Conservation (phyloP, 2,797 vertebrate genomes). For the Oreortyx pictus region DNA sequence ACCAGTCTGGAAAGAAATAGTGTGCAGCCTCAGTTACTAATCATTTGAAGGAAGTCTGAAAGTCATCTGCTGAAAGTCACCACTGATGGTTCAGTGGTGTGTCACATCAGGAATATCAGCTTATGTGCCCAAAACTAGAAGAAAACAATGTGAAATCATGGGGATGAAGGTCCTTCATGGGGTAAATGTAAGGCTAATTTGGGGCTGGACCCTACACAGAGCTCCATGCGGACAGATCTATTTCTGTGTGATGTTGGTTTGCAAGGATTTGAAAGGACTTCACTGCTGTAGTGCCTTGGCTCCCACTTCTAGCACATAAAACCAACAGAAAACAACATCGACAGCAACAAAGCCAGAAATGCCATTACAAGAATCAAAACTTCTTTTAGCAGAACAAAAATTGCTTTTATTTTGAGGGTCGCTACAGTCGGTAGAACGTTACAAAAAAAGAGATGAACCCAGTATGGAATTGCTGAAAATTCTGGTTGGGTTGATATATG, state of each 20-base stretch:
- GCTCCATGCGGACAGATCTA: not conserved
- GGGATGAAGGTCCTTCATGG: not conserved
- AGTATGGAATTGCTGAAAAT: slow-evolving; percentile 41
- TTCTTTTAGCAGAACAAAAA: slow-evolving; percentile 9
- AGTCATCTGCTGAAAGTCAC: slow-evolving; percentile 11
- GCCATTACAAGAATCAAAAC: slow-evolving; percentile 21
- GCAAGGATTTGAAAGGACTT: not conserved
- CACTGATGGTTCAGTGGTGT: not conserved
- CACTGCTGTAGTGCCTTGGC: not conserved
- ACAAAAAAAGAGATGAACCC: slow-evolving; percentile 32
- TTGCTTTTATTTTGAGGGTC: slow-evolving; percentile 47
- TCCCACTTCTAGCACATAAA: not conserved
- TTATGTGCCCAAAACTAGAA: not conserved
- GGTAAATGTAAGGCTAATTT: not conserved
- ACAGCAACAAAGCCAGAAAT: not conserved
- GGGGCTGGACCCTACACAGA: fast-evolving
- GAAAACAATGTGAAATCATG: not conserved
- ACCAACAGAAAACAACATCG: not conserved
- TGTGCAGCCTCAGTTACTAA: not conserved
- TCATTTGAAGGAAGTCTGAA: slow-evolving; percentile 1
- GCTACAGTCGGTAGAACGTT: slow-evolving; percentile 7
- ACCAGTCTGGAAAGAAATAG: not conserved
- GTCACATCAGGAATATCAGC: not conserved
- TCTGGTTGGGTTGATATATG: slow-evolving; percentile 41
- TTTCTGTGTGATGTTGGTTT: not conserved